phyloP scores from a whole-genome alignment of 1,140 invertebrate genomes.

The Liolophura sinensis region DNA sequence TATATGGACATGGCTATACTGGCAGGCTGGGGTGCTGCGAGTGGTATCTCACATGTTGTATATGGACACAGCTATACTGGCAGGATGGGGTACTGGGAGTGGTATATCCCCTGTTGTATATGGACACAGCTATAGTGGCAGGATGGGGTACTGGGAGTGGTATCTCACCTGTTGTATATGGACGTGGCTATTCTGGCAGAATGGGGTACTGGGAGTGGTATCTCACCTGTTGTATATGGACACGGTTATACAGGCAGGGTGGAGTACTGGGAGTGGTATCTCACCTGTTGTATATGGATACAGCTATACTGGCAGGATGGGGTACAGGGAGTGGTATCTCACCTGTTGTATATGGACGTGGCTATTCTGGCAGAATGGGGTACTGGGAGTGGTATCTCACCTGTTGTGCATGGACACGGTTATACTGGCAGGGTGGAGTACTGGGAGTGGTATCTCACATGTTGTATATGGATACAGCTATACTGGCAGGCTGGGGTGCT shows the following conservation, averaged over 20 bases:
- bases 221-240: too few species aligned
- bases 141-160: background rate
- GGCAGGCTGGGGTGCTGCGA: background rate
- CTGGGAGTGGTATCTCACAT: slow-evolving; percentile 79
- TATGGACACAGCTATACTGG: slow-evolving; percentile 83
- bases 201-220: slow-evolving; percentile 83
- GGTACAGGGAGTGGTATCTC: slow-evolving; percentile 82
- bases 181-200: slow-evolving; percentile 85
- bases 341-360: too few species aligned
- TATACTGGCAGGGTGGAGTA: slow-evolving; percentile 85
- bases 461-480: too few species aligned
- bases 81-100: slow-evolving; percentile 83
- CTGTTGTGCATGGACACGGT: slow-evolving; percentile 79
- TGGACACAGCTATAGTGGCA: too few species aligned
- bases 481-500: background rate
- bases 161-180: slow-evolving; percentile 67
- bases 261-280: background rate
- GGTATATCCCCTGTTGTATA: too few species aligned
- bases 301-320: slow-evolving; percentile 83
- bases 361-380: background rate
- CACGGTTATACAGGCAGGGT: too few species aligned
- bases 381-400: slow-evolving; percentile 13
- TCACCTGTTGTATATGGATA: slow-evolving; percentile 74
- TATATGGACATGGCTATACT: too few species aligned
- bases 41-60: slow-evolving; percentile 61